Evolutionary conservation across 1,140 invertebrate genomes (phyloP).

Genomic region (Sarcophaga bullata): DNA sequence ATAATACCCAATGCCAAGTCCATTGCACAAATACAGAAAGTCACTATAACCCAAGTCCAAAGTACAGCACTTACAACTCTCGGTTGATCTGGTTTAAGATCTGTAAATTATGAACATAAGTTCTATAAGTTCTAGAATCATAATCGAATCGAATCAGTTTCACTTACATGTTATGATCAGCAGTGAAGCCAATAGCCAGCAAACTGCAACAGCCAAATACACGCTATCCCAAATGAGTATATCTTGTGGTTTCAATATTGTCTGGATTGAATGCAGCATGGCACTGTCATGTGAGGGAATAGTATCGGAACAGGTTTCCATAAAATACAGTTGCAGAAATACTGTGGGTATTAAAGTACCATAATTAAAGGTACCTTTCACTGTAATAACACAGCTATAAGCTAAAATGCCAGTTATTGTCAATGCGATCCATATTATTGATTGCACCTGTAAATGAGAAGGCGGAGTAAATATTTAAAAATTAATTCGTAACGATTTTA

Average conservation of each 20-base stretch:
- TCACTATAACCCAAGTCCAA: slow-evolving; percentile 55
- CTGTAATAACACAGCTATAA: slow-evolving; percentile 54
- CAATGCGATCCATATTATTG: slow-evolving; percentile 57
- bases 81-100: slow-evolving; percentile 52
- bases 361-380: slow-evolving; percentile 48
- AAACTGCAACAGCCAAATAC: slow-evolving; percentile 54
- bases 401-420: slow-evolving; percentile 58
- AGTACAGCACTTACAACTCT: slow-evolving; percentile 49
- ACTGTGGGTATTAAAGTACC: slow-evolving; percentile 50
- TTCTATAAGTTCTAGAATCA: neutral
- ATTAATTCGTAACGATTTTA: no score
- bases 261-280: slow-evolving; percentile 47
- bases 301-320: slow-evolving; percentile 46
- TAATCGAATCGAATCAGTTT: neutral
- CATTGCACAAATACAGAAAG: slow-evolving; percentile 55
- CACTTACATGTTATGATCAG: slow-evolving; percentile 57
- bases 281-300: slow-evolving; percentile 51
- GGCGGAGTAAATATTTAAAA: no score
- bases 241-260: slow-evolving; percentile 53
- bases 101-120: slow-evolving; percentile 43
- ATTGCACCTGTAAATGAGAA: slow-evolving; percentile 50
- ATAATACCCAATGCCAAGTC: slow-evolving; percentile 61
- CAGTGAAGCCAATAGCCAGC: slow-evolving; percentile 56
- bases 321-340: slow-evolving; percentile 59
- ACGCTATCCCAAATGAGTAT: slow-evolving; percentile 58